A percentile compares a stretch with the other conserved stretches of the same genome.
Evolutionary conservation across 2,113 vertebrate species (phyloP).

Genomic region (Natator depressus): DNA sequence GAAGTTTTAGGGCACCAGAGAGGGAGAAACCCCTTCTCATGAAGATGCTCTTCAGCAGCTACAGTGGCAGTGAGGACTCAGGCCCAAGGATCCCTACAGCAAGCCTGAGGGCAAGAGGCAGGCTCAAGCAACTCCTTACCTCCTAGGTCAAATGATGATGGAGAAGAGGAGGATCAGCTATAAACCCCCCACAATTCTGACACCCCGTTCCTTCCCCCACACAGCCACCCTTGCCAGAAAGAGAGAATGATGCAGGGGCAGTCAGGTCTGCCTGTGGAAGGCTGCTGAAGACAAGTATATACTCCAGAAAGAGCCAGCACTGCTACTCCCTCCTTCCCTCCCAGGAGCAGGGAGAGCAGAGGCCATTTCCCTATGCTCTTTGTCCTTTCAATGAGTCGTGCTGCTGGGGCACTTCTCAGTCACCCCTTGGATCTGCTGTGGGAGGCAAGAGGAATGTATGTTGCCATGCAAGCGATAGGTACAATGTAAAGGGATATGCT

Average conservation of each 20-base stretch:
- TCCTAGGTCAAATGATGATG: not conserved
- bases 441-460: fast-evolving
- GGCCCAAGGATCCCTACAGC: fast-evolving
- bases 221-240: not conserved
- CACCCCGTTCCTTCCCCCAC: not conserved
- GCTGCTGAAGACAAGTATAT: not conserved
- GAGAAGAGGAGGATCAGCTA: not conserved
- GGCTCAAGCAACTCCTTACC: fast-evolving
- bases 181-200: not conserved
- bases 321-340: not conserved
- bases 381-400: fast-evolving
- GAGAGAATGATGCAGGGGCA: not conserved
- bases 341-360: not conserved
- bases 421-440: fast-evolving
- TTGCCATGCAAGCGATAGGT: not conserved
- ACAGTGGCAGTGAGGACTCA: not conserved
- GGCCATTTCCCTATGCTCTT: fast-evolving
- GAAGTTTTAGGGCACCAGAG: not conserved
- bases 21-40: not conserved
- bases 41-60: not conserved
- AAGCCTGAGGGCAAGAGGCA: fast-evolving
- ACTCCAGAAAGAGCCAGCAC: not conserved
- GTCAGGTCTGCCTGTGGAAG: not conserved
- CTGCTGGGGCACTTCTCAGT: not conserved
- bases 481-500: not conserved